phyloP scores from a whole-genome alignment of 2,113 vertebrate species.

The Noturus placidus region DNA sequence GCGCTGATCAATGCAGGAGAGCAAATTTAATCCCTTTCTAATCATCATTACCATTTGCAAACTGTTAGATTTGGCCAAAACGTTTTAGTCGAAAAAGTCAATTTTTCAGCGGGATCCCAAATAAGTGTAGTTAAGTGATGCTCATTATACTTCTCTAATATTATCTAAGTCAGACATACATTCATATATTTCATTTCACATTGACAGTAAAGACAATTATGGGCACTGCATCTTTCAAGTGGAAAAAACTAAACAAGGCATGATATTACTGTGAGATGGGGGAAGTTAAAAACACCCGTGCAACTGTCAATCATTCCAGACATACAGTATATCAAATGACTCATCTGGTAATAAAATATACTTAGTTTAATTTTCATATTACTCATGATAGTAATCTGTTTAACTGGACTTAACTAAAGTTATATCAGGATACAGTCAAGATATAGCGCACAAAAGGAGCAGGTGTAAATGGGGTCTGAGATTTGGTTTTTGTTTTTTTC shows the following conservation, averaged over 20 bases:
- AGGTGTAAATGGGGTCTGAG: not conserved
- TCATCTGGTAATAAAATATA: not conserved
- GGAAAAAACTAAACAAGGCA: not conserved
- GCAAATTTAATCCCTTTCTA: not conserved
- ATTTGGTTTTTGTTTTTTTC: not conserved
- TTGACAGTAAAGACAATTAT: not conserved
- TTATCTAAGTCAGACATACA: not conserved
- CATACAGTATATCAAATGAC: not conserved
- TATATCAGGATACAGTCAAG: not conserved
- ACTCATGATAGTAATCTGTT: not conserved
- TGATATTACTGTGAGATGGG: not conserved
- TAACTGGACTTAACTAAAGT: not conserved
- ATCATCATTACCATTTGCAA: not conserved
- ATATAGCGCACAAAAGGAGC: not conserved
- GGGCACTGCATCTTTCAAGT: too few species aligned
- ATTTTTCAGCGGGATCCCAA: not conserved
- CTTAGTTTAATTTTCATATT: not conserved
- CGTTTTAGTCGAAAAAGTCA: too few species aligned
- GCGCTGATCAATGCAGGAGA: not conserved
- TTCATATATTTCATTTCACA: not conserved
- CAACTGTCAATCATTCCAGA: not conserved
- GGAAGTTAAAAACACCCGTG: not conserved
- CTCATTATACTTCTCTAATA: not conserved
- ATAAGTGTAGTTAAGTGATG: not conserved
- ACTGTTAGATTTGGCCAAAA: not conserved